phyloP scores from a whole-genome alignment of 2,797 vertebrate genomes.

The Eulemur albifrons region DNA sequence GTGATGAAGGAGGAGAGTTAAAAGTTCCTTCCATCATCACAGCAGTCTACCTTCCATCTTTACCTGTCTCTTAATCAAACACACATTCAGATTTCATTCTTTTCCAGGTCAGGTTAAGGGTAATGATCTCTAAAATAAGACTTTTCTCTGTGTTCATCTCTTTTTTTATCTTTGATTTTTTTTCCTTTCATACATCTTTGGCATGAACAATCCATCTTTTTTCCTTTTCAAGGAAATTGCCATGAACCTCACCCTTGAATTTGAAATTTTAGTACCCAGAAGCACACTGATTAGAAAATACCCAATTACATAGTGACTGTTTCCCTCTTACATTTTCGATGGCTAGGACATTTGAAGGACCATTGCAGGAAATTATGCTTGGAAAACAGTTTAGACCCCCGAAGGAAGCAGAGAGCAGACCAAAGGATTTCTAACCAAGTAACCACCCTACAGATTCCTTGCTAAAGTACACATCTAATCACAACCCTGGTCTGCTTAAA shows the following conservation, averaged over 20 bases:
- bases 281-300: background rate
- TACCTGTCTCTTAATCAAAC: background rate
- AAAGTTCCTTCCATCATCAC: background rate
- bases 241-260: background rate
- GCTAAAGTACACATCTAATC: background rate
- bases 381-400: background rate
- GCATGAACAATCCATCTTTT: background rate
- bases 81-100: background rate
- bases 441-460: background rate
- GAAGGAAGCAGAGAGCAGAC: background rate
- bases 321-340: background rate
- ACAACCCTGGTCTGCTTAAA: background rate
- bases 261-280: background rate
- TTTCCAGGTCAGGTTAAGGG: background rate
- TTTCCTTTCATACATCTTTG: background rate
- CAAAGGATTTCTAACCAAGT: background rate
- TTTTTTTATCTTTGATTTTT: background rate
- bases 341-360: background rate
- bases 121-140: background rate
- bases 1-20: conserved; percentile 13
- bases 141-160: background rate
- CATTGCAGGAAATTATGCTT: background rate
- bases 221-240: background rate
- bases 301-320: background rate
- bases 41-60: background rate